These are phyloP conservation scores for Euspilapteryx auroguttella DNA, from an alignment of 2,888 invertebrate species.

Conservation along the genomic window DNA sequence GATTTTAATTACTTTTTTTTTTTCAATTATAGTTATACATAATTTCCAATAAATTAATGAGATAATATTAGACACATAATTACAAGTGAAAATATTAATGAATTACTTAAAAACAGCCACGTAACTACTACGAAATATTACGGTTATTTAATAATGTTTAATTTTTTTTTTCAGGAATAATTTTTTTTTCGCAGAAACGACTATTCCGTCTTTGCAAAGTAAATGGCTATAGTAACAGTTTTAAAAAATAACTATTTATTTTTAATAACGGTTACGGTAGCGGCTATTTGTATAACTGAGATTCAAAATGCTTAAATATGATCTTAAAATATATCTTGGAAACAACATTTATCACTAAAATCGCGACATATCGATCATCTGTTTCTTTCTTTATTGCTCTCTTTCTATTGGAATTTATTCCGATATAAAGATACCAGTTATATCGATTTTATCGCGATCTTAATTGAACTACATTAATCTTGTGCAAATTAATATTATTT, in stretches of 20 bases:
- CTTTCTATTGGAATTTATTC: too few relatives aligned
- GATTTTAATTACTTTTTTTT: slow-evolving; percentile 39
- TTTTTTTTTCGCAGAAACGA: too few relatives aligned
- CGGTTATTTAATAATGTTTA: too few relatives aligned
- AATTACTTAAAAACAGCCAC: slow-evolving; percentile 57
- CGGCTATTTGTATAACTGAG: too few relatives aligned
- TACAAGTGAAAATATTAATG: slow-evolving; percentile 49
- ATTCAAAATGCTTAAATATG: slow-evolving; percentile 23
- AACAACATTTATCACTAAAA: slow-evolving; percentile 53
- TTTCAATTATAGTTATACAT: slow-evolving; percentile 51
- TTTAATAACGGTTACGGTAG: neutral
- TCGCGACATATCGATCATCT: too few relatives aligned
- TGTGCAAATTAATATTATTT: slow-evolving; percentile 44
- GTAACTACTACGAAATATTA: slow-evolving; percentile 49
- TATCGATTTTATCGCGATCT: too few relatives aligned
- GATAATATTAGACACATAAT: slow-evolving; percentile 53
- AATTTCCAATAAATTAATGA: slow-evolving; percentile 56
- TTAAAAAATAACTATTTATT: slow-evolving; percentile 20
- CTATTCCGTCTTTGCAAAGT: too few relatives aligned
- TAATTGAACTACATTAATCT: slow-evolving; percentile 30
- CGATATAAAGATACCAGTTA: too few relatives aligned
- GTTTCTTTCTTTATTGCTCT: too few relatives aligned
- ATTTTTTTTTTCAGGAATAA: slow-evolving; percentile 55
- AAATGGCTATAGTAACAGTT: slow-evolving; percentile 25
- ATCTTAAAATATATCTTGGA: slow-evolving; percentile 45